Evolutionary conservation across 2,888 invertebrate genomes (phyloP).

Genomic region (Cerceris ruficornis): DNA sequence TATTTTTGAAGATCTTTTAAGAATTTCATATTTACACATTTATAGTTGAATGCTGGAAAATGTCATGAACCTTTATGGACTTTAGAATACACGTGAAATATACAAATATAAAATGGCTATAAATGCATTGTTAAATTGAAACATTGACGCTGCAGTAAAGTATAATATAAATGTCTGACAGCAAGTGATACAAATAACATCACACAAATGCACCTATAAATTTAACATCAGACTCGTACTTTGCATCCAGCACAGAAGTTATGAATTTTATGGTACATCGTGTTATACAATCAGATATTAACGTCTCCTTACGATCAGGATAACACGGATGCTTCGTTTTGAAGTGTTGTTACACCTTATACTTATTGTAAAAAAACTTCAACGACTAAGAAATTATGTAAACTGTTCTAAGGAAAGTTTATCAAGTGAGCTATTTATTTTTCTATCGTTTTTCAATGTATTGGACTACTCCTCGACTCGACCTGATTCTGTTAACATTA

Average conservation of each 20-base stretch:
- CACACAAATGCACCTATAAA: slow-evolving; percentile 26
- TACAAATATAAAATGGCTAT: too few relatives aligned
- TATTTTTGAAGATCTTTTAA: too few relatives aligned
- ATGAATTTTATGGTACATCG: slow-evolving; percentile 34
- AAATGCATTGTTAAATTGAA: not conserved
- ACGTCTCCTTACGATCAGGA: slow-evolving; percentile 12
- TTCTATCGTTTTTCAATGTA: too few relatives aligned
- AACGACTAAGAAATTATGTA: too few relatives aligned
- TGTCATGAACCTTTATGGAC: too few relatives aligned
- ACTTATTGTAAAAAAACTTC: not conserved
- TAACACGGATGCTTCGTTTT: not conserved
- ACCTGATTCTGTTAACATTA: too few relatives aligned
- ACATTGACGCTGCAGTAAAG: not conserved
- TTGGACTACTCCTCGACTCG: too few relatives aligned
- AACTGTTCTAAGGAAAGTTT: too few relatives aligned
- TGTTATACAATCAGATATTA: slow-evolving; percentile 22
- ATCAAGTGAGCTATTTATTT: too few relatives aligned
- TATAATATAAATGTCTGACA: not conserved
- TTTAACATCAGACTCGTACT: slow-evolving; percentile 8
- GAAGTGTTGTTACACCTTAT: slow-evolving; percentile 1
- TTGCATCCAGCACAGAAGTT: slow-evolving; percentile 21
- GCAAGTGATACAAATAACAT: slow-evolving; percentile 12
- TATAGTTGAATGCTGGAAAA: too few relatives aligned
- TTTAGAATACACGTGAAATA: too few relatives aligned
- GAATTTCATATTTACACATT: too few relatives aligned